Evolutionary conservation across 2,888 invertebrate genomes (phyloP).

Genomic region (Slavum lentiscoides): DNA sequence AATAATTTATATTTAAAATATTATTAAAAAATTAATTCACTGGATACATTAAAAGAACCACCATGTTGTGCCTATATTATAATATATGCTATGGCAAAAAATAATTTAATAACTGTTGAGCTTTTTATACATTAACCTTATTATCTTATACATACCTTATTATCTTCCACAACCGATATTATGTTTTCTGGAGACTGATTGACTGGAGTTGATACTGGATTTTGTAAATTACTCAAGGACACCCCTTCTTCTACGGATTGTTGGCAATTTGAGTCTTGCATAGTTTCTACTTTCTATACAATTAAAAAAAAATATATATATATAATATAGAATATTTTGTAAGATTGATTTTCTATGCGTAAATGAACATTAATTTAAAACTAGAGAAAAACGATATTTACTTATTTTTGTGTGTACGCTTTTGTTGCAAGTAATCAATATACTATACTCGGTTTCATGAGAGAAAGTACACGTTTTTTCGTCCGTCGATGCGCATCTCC

Average conservation of each 20-base stretch:
- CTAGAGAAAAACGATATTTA: too few species aligned
- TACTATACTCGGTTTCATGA: too few species aligned
- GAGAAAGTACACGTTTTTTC: too few species aligned
- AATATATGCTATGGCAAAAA: background rate
- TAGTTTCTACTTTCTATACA: background rate
- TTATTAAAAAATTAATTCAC: too few species aligned
- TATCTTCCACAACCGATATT: background rate
- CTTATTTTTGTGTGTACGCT: background rate
- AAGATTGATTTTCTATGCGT: background rate
- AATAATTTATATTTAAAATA: too few species aligned
- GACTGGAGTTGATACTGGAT: background rate
- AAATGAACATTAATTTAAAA: background rate
- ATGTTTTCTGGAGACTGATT: background rate
- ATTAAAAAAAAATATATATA: background rate
- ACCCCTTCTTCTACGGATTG: background rate
- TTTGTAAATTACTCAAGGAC: background rate
- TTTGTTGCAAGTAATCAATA: too few species aligned
- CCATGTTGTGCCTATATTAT: background rate
- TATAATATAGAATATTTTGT: background rate
- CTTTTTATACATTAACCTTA: background rate
- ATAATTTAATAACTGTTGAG: background rate
- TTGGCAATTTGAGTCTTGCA: background rate
- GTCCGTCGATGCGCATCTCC: too few species aligned
- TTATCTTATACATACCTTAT: slow-evolving; percentile 17
- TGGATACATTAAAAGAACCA: background rate